Conservation (phyloP, 2,888 invertebrate genomes). For the Dynastes maya region DNA sequence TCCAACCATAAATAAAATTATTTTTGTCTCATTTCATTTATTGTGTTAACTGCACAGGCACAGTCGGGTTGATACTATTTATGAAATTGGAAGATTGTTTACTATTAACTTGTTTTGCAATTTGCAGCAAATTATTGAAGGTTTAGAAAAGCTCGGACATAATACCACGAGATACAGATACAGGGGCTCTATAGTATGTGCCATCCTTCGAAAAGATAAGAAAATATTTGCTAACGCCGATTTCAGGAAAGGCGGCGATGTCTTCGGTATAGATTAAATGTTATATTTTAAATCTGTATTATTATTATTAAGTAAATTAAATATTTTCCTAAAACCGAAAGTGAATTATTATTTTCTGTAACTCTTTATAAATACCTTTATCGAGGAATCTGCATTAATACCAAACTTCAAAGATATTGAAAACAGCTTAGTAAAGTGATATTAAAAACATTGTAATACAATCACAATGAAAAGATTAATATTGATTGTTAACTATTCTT, state of each 20-base stretch:
- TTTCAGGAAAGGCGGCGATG: conserved; percentile 86
- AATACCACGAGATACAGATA: conserved; percentile 75
- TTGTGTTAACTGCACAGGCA: too few relatives aligned
- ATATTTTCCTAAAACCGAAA: conserved; percentile 16
- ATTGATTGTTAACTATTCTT: too few relatives aligned
- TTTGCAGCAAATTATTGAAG: conserved; percentile 76
- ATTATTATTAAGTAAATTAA: conserved; percentile 23
- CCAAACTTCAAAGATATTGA: too few relatives aligned
- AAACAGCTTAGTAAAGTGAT: too few relatives aligned
- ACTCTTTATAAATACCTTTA: neutral
- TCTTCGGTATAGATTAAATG: conserved; percentile 77
- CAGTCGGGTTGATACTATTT: too few relatives aligned
- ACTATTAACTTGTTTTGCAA: neutral
- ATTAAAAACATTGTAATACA: too few relatives aligned
- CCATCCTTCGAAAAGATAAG: conserved; percentile 75
- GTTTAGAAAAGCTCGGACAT: conserved; percentile 80
- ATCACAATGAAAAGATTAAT: too few relatives aligned
- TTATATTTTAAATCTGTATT: conserved; percentile 23
- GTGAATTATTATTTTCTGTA: neutral
- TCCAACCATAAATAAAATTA: too few relatives aligned
- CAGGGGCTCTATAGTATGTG: conserved; percentile 83
- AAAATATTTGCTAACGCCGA: conserved; percentile 86
- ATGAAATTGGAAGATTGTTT: neutral
- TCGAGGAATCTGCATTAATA: too few relatives aligned
- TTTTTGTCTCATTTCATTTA: too few relatives aligned